phyloP scores from a whole-genome alignment of 2,113 vertebrate genomes.

The Entomyzon cyanotis region DNA sequence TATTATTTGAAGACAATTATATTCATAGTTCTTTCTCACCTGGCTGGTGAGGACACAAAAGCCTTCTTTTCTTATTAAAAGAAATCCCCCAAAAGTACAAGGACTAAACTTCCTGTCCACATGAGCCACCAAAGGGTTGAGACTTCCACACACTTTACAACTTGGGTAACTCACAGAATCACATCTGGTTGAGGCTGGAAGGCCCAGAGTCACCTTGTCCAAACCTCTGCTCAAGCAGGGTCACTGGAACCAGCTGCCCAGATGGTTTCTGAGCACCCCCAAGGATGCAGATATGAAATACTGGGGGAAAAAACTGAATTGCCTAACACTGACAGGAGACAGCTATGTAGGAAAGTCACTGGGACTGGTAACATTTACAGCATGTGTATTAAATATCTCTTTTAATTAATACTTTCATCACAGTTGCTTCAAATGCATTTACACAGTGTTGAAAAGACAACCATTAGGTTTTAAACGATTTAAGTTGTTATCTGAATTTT shows the following conservation, averaged over 20 bases:
- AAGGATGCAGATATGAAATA: neutral
- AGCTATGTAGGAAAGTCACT: neutral
- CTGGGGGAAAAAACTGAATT: rapidly evolving
- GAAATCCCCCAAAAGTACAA: neutral
- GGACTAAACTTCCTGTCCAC: neutral
- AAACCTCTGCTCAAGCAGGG: neutral
- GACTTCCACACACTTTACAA: rapidly evolving
- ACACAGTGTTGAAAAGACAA: neutral
- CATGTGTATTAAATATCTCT: neutral
- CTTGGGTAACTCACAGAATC: neutral
- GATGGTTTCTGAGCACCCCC: neutral
- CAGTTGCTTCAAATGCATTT: rapidly evolving
- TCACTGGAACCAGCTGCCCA: neutral
- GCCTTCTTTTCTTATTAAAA: neutral
- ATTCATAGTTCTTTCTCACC: neutral
- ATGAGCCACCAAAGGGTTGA: neutral
- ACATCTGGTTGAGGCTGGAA: neutral
- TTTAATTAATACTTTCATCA: neutral
- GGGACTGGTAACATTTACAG: neutral
- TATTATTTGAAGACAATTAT: neutral
- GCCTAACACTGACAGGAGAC: neutral
- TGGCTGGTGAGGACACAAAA: neutral
- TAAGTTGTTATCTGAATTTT: neutral
- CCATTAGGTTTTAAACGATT: neutral
- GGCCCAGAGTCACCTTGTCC: neutral